A percentile compares a stretch with the other conserved stretches of the same genome.
phyloP scores from a whole-genome alignment of 1,140 invertebrate species.

The Caenorhabditis latens region DNA sequence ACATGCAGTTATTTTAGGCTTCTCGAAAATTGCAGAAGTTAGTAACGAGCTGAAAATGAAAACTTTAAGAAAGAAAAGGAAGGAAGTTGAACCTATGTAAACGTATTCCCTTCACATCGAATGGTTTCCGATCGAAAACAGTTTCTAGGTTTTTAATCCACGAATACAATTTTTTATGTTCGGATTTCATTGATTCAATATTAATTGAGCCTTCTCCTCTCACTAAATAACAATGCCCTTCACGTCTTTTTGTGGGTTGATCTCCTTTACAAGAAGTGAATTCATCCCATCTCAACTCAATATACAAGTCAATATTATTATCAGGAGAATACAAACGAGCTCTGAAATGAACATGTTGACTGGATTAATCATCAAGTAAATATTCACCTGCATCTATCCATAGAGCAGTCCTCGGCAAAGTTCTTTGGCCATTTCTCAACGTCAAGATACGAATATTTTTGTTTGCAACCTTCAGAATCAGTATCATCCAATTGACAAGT shows the following conservation, averaged over 20 bases:
- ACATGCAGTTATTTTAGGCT: constrained; percentile 11
- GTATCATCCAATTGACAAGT: constrained; percentile 14
- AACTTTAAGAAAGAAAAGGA: not conserved
- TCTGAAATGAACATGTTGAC: not conserved
- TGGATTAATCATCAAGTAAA: not conserved
- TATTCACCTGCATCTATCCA: constrained; percentile 23
- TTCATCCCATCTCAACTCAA: constrained; percentile 53
- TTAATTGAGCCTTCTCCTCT: constrained; percentile 42
- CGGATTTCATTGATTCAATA: constrained; percentile 13
- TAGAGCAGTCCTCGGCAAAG: not conserved
- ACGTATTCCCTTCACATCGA: constrained; percentile 33
- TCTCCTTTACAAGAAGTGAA: constrained; percentile 44
- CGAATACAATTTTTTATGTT: constrained; percentile 13
- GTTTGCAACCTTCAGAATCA: not conserved
- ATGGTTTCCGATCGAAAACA: constrained; percentile 47
- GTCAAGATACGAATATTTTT: constrained; percentile 13
- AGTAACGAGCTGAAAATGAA: constrained; percentile 25
- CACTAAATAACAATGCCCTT: constrained; percentile 52
- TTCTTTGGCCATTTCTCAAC: not conserved
- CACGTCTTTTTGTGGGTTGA: constrained; percentile 30
- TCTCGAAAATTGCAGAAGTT: constrained; percentile 26
- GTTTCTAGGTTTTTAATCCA: constrained; percentile 44
- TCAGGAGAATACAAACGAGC: constrained; percentile 9
- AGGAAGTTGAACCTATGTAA: constrained; percentile 10
- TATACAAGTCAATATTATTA: constrained; percentile 34